Base-by-base conservation (phyloP, 1,140 invertebrate species). In the Sminthurinus signatus region DNA sequence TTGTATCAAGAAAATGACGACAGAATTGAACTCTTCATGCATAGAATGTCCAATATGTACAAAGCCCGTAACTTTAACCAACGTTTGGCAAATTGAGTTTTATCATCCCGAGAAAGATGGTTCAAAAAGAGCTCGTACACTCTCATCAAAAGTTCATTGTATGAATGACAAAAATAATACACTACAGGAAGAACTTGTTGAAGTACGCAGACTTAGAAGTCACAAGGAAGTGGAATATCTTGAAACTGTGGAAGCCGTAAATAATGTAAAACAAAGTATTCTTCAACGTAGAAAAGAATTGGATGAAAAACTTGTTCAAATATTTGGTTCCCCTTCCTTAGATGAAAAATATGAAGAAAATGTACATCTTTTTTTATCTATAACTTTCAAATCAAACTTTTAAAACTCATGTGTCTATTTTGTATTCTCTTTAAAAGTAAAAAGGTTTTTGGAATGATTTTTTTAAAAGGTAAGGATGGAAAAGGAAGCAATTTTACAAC, bases 131-230 rank as follows among this genome's bases (percentile, higher is more conserved):
- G 5, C 50, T 8, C 14, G 23, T 8, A 52, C 50, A 27, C 50
- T 52, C 25, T 5, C 50, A 29, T 8, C 21, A 2, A 52, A 52
- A 28, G 50, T 52, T 29, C 50, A 52, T 25, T 27, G 25, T 52
- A 52, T 52, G 50, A 52, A 52, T 52, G 50, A 27, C 4, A 52
- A 52, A n/a, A 27, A 52, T 29, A 52, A 52, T n/a, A 19, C 50
- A 28, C 23, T 52, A 3, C 23, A 28, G 27, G 50, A 52, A 10
- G 50, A 28, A 29, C 50, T 52, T 12, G 23, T 15, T 23, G 50
- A 27, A 29, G 28, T 52, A 2, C 21, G 50, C 5, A 25, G 28
- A 52, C 28, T 52, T 8, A 3, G 50, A 3, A 25, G 2, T 8
- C 50, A 52, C 23, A 52, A 52, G 28, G 50, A 52, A 52, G 28